Base-by-base conservation (phyloP, 1,140 invertebrate species). In the Drosophila repleta region DNA sequence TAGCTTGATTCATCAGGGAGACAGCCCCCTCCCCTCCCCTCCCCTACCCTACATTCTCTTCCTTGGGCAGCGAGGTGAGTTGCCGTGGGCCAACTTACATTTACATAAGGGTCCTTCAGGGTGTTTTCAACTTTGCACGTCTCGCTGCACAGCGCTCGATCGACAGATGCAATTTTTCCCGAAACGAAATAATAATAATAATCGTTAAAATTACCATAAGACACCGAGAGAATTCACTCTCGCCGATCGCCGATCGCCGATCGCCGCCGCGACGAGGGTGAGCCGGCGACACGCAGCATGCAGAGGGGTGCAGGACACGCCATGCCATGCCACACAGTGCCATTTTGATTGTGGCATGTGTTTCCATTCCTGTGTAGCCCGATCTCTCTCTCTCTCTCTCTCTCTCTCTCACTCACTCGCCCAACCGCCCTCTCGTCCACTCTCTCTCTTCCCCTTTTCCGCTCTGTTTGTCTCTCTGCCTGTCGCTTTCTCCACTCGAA, bases 191-290 rank as follows among this genome's bases (percentile, higher is more conserved):
- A 73, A 85, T 85, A 52, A 63, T 68, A 78, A 84, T 85, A 74
- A 76, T 76, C 68, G 76, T 76, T 69, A 61, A 85, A 88, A 87
- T 87, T 87, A 88, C 82, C 83, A 87, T 87, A 87, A 73, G 83
- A 82, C 74, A 78, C 55, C 61, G 70, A 53, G 70, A 53, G 51
- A 18, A 43, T 43, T 43, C 17, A 11, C 43, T 32, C 8, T 17
- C 35, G 13, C 35, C 41, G 58, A 80, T 58, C 43, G 13, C 17
- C 20, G 13, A n/a, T 17, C 35, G 13, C 35, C 41, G 58, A 80
- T 58, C 43, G 13, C 17, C 20, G 13, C n/a, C n/a, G n/a, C n/a
- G n/a, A n/a, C n/a, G n/a, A 53, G 37, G n/a, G 55, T 53, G 24
- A 57, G 52, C 35, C 37, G 52, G 32, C 4, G 10, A 45, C 51